Base-by-base conservation (phyloP, 2,888 invertebrate genomes). In the Hipparchia semele region DNA sequence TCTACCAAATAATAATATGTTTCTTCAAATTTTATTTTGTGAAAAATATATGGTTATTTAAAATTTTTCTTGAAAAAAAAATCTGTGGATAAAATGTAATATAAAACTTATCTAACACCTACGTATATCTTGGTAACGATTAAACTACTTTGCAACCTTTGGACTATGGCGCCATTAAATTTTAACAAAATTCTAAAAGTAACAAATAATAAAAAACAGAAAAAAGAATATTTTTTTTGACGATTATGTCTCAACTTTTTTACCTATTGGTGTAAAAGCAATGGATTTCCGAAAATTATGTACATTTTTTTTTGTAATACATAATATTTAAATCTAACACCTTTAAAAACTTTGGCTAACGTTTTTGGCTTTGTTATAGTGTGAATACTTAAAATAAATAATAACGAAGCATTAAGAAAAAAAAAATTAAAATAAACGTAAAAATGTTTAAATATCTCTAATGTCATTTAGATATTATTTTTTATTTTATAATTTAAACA, bases 291-390 rank as follows among this genome's bases (percentile, higher is more conserved):
- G 6, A 60, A 39, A 60, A 39, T 10, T 79, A 82, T 80, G 53
- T 73, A 70, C 78, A 73, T 69, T 79, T 77, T 67, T 77, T 67
- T 56, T 13, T 13, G n/a, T 82, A 79, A 73, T 72, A 73, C 74
- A 75, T 60, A 78, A 75, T 72, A 73, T 78, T 77, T 39, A 39
- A 75, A 72, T 70, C 78, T 80, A 80, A 80, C 74, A 76, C 81
- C 82, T 82, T 82, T 86, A 84, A 80, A 56, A 86, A 88, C 89
- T 92, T 92, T 92, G 92, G 91, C 92, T 89, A 88, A 83, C 74
- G 70, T 92, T 92, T 92, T 92, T 92, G 92, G 91, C 92, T 87
- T 89, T 39, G 53, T 53, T 65, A 39, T 13, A 12, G 65, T 65
- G 65, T 53, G 56, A 58, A 58, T 58, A 23, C 13, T 23, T 23